Evolutionary conservation across 2,797 vertebrate genomes (phyloP), one percentile per base, ranked within the genome.

Genomic region (Pteropus rufus): DNA sequence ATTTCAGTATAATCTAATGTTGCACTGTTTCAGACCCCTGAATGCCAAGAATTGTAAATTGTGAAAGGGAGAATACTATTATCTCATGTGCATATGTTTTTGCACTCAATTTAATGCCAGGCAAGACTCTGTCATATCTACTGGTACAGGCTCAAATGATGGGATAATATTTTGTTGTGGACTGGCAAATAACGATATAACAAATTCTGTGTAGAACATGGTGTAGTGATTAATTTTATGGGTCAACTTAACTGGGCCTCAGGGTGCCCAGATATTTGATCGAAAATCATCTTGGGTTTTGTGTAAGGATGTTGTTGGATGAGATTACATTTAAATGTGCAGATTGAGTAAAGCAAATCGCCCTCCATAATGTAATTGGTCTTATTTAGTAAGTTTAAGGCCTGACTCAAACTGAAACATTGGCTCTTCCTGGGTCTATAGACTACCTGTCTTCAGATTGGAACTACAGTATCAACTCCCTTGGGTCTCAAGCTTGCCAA

Each of bases 1-100:
- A 85, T 46, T 92, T 10, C 91, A 93, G 44, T 73, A 49, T 89
- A 90, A 93, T 81, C 95, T 93, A 83, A 94, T 95, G 52, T 12
- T 89, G 4, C 19, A 92, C 18, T 94, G 56, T 34, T 34, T 87
- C 76, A 97, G 26, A 88, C 2, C 3, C 10, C 4, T 83, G 39
- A 26, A 90, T 65, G 39, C 62, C 44, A 94, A 95, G 49, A 93
- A 88, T 65, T 88, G 23, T 89, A 92, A 94, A 87, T 52, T 80
- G 39, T 85, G 62, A 87, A 85, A 94, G 18, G 56, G 34, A 91
- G 36, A 93, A 92, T 90, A 65, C 31, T 91, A n/a, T 93, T 88
- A 90, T 39, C 69, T 7, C 39, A 93, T 73, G 15, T 88, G 18
- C 19, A 64, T 84, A 72, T 62, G 7, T 39, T 88, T 96, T 92